Conservation (phyloP, 2,113 vertebrate genomes). For the Peromyscus maniculatus region DNA sequence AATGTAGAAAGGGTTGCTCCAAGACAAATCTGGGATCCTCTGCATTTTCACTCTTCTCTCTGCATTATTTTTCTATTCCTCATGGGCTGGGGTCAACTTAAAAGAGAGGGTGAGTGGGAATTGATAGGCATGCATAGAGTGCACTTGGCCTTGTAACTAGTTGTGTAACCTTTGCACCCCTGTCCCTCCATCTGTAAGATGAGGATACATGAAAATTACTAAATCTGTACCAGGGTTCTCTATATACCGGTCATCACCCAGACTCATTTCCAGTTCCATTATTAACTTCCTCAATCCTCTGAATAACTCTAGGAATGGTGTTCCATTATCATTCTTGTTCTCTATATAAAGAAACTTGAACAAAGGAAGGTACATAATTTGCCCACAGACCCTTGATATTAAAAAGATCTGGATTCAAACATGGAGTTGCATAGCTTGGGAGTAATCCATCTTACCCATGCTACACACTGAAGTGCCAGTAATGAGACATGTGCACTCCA, state of each 20-base stretch:
- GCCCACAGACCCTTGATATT: neutral
- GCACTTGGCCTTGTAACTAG: conserved; percentile 25
- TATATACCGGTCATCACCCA: neutral
- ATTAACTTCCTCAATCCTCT: neutral
- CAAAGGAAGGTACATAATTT: neutral
- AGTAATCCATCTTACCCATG: neutral
- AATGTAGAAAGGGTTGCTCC: conserved; percentile 11
- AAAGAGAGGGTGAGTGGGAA: conserved; percentile 6
- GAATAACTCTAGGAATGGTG: neutral
- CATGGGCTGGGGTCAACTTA: neutral
- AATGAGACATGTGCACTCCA: neutral
- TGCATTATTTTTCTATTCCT: conserved; percentile 22
- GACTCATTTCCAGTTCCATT: neutral
- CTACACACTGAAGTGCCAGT: neutral
- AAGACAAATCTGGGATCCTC: neutral
- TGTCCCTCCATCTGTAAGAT: conserved; percentile 31
- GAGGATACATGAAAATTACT: neutral
- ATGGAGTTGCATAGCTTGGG: neutral
- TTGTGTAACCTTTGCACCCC: conserved; percentile 29
- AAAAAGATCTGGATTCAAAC: neutral
- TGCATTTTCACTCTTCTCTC: conserved; percentile 47
- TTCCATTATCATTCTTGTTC: neutral
- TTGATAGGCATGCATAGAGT: neutral
- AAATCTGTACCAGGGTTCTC: neutral
- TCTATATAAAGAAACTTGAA: neutral